Base-by-base conservation (phyloP, 1,140 invertebrate genomes). In the Macrobrachium rosenbergii region DNA sequence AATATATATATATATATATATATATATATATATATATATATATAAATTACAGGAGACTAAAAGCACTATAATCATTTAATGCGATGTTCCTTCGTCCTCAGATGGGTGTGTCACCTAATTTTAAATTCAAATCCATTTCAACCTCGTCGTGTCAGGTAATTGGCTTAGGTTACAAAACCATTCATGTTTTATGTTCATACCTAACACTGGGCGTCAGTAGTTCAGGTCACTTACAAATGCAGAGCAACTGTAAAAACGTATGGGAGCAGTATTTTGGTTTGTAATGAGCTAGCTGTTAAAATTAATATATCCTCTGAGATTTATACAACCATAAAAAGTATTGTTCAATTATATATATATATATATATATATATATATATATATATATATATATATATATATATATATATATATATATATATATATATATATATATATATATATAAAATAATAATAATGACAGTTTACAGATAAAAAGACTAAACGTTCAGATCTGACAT, bases 331-430 rank as follows among this genome's bases (percentile, higher is more conserved):
- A 76, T 76, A 76, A 43, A 37, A 43, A 76, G 37, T 43, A 43
- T 43, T 58, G 52, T 76, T 43, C 6, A 76, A 43, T 14, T 58
- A 58, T 58, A 76, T 76, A 76, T 76, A 76, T 76, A 58, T 58
- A 58, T 76, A 37, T 76, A 76, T 76, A n/a, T 76, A 76, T 76
- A 76, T 76, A 76, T 76, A 76, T n/a, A 43, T 43, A 43, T 43
- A n/a, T 76, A 76, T 76, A 76, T 76, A 8, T 43, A 76, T 76
- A 76, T 76, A 76, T 76, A 76, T 76, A 76, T 76, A 76, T 45
- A 76, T 76, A 76, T 76, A 76, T 76, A 76, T 76, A 76, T 76
- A 76, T 76, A 76, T 76, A 76, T 76, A 76, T 76, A 76, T 76
- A 76, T 76, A 76, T 76, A 76, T 76, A 76, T 76, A 76, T 76